Base-by-base conservation (phyloP, 2,888 invertebrate species). In the Nemotelus pantherinus region DNA sequence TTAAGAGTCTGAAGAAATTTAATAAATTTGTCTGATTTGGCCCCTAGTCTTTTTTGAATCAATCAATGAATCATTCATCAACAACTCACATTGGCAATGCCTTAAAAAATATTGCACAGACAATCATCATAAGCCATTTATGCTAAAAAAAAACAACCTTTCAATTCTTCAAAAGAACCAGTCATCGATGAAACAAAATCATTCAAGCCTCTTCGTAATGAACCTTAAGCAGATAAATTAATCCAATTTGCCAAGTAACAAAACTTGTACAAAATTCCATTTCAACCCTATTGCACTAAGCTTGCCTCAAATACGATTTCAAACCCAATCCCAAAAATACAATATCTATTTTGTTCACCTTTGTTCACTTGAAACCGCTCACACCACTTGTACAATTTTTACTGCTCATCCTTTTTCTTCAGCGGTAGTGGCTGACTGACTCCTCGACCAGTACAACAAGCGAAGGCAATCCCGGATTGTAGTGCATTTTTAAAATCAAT, bases 351-450 rank as follows among this genome's bases (percentile, higher is more conserved):
- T 71, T 53, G 71, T 71, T 57, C 55, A 55, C 55, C 71, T 71
- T 71, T 71, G 71, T 71, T 71, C 71, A 55, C 44, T 71, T 71
- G 44, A 58, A 71, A 71, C 71, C 53, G 71, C 71, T 55, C 71
- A 71, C n/a, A 55, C 71, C 71, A 71, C 71, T 43, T 7, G 55
- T 57, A 55, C 55, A 53, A 53, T 55, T 53, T 71, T 71, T 71
- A 71, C 43, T 55, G 71, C 71, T 71, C 71, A 55, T 71, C 71
- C 71, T 57, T 43, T 25, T 25, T 10, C 39, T n/a, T 25, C 41
- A 39, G 6, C 10, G 41, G 39, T 43, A n/a, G 50, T 7, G 6
- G 25, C 25, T 25, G 25, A 25, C 25, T 25, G 25, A 25, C 25
- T 25, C 25, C 25, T 25, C 25, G 25, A 25, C 25, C 25, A 25